A percentile compares a stretch with the other conserved stretches of the same genome.
These are phyloP conservation scores for Neotoma lepida DNA, from an alignment of 2,113 vertebrate genomes.

Conservation along the genomic window DNA sequence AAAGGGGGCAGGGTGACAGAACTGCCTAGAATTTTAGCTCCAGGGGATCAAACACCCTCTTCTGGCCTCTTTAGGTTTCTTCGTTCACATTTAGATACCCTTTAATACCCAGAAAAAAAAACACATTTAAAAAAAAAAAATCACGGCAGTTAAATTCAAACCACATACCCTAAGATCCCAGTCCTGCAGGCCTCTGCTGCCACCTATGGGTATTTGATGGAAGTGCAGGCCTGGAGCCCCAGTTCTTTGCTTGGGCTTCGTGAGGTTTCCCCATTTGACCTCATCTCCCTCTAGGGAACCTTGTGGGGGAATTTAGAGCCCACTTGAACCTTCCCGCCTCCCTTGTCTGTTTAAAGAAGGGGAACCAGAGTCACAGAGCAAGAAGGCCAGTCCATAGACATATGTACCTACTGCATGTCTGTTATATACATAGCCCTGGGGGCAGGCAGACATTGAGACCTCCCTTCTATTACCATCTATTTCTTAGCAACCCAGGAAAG, in stretches of 20 bases:
- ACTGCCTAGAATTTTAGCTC: too few species aligned
- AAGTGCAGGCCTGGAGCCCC: slow-evolving; percentile 14
- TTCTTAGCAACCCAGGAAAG: not conserved
- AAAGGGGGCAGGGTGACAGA: slow-evolving; percentile 1
- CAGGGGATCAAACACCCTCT: too few species aligned
- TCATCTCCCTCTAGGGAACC: not conserved
- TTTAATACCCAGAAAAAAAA: too few species aligned
- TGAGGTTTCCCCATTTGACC: not conserved
- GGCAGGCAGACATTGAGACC: not conserved
- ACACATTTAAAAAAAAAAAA: slow-evolving; percentile 52
- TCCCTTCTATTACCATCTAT: not conserved
- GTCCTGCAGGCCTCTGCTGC: slow-evolving; percentile 55
- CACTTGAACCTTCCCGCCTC: not conserved
- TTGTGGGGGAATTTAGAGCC: not conserved
- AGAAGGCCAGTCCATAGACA: not conserved
- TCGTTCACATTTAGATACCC: too few species aligned
- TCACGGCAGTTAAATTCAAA: slow-evolving; percentile 70
- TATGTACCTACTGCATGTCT: not conserved
- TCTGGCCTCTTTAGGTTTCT: too few species aligned
- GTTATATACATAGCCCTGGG: not conserved
- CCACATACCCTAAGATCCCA: slow-evolving; percentile 44
- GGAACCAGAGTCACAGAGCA: not conserved
- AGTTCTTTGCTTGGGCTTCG: not conserved
- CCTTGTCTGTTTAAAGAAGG: not conserved
- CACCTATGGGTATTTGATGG: not conserved